phyloP scores from a whole-genome alignment of 1,140 invertebrate species.

The Scaptomyza montana region DNA sequence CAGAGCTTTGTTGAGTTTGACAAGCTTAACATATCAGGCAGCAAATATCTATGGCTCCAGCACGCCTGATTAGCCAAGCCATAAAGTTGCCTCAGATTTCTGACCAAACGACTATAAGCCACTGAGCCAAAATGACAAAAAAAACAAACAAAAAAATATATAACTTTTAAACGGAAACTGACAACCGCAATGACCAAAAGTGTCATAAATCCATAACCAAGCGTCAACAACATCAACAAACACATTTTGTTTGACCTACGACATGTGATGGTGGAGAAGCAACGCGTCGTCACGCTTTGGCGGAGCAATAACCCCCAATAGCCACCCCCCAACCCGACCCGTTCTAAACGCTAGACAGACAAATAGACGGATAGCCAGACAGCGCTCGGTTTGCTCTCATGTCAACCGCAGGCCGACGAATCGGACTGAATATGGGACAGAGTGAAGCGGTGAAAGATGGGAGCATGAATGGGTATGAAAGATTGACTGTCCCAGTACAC shows the following conservation, averaged over 20 bases:
- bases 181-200: slow-evolving; percentile 79
- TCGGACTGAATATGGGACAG: slow-evolving; percentile 38
- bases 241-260: slow-evolving; percentile 77
- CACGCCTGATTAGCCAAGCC: slow-evolving; percentile 51
- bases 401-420: slow-evolving; percentile 67
- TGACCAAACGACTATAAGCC: slow-evolving; percentile 32
- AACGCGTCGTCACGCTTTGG: slow-evolving; percentile 41
- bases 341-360: slow-evolving; percentile 26
- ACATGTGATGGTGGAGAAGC: slow-evolving; percentile 55
- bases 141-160: not conserved
- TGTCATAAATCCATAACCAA: slow-evolving; percentile 81
- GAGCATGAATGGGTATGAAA: slow-evolving; percentile 15
- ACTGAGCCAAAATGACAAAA: slow-evolving; percentile 16
- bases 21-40: slow-evolving; percentile 40
- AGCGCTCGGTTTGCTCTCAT: slow-evolving; percentile 43
- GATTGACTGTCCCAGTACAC: slow-evolving; percentile 43
- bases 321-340: slow-evolving; percentile 17
- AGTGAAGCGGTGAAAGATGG: not conserved
- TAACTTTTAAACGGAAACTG: slow-evolving; percentile 73
- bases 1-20: slow-evolving; percentile 36
- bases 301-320: slow-evolving; percentile 73
- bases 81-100: slow-evolving; percentile 19
- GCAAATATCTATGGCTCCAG: slow-evolving; percentile 41
- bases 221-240: slow-evolving; percentile 80
- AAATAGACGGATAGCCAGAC: slow-evolving; percentile 6